phyloP scores from a whole-genome alignment of 2,888 invertebrate species.

The Calameuta filiformis region DNA sequence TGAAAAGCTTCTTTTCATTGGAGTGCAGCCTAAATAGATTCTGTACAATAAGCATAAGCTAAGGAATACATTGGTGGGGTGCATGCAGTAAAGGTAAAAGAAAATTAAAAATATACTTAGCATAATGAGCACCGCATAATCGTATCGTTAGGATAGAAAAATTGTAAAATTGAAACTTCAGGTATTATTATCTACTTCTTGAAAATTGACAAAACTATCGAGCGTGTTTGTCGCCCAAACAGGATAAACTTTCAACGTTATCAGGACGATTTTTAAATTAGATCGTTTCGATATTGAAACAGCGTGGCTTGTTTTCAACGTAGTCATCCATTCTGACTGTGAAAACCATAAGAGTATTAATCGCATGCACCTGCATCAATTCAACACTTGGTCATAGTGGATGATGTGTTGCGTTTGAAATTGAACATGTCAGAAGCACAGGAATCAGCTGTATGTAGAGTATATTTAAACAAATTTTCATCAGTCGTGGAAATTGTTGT shows the following conservation, averaged over 20 bases:
- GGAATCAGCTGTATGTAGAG: not conserved
- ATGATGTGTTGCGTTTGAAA: not conserved
- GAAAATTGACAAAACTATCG: not conserved
- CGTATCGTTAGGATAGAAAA: slow-evolving; percentile 25
- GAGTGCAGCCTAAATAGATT: slow-evolving; percentile 39
- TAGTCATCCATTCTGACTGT: not conserved
- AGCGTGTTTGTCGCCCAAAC: too few species aligned
- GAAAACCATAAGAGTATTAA: not conserved
- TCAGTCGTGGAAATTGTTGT: not conserved
- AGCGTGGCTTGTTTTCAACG: not conserved
- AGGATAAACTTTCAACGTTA: too few species aligned
- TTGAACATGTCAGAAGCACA: not conserved
- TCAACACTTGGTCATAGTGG: not conserved
- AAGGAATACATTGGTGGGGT: slow-evolving; percentile 34
- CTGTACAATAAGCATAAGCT: slow-evolving; percentile 43
- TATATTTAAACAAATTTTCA: not conserved
- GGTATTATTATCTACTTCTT: slow-evolving; percentile 7
- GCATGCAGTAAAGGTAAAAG: slow-evolving; percentile 30
- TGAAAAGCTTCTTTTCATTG: slow-evolving; percentile 4
- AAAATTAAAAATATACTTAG: slow-evolving; percentile 24
- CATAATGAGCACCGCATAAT: slow-evolving; percentile 26
- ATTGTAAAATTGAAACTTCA: not conserved
- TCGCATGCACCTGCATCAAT: not conserved
- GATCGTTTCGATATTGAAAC: not conserved
- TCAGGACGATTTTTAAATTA: too few species aligned